Conservation (phyloP, 2,797 vertebrate genomes). For the Carduelis carduelis region DNA sequence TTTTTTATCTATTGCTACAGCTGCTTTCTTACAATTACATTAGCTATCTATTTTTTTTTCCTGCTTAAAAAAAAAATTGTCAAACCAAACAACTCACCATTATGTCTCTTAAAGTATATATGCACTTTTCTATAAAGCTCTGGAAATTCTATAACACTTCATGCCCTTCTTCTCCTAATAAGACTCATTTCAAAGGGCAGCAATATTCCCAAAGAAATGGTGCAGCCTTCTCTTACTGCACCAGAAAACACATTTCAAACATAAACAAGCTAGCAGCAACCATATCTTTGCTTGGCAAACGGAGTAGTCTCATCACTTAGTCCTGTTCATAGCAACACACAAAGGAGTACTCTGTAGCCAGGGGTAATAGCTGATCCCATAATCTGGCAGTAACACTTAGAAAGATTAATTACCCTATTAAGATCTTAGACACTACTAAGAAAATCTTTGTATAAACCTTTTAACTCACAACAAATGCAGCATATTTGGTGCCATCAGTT, state of each 20-base stretch:
- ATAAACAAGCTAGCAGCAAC: conserved; percentile 67
- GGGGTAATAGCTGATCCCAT: conserved; percentile 79
- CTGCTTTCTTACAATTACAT: conserved; percentile 41
- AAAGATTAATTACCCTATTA: conserved; percentile 85
- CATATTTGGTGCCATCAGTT: conserved; percentile 69
- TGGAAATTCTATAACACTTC: conserved; percentile 3
- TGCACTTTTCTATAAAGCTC: background rate
- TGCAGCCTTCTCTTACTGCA: conserved; percentile 33
- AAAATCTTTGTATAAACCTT: conserved; percentile 79
- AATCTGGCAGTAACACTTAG: conserved; percentile 80
- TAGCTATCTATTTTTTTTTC: conserved; percentile 41
- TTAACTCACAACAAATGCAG: conserved; percentile 74
- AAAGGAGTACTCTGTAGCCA: conserved; percentile 74
- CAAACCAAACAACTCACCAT: background rate
- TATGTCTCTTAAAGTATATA: background rate
- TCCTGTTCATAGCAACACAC: conserved; percentile 72
- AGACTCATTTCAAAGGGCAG: conserved; percentile 40
- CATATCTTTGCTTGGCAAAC: conserved; percentile 74
- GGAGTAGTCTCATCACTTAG: conserved; percentile 71
- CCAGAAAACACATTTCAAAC: conserved; percentile 59
- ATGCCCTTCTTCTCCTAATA: conserved; percentile 28
- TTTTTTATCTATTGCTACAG: conserved; percentile 42
- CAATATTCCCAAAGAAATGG: conserved; percentile 40
- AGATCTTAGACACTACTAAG: conserved; percentile 78
- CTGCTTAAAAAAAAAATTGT: background rate